Evolutionary conservation across 2,888 invertebrate species (phyloP).

Genomic region (Euzophera pinguis): DNA sequence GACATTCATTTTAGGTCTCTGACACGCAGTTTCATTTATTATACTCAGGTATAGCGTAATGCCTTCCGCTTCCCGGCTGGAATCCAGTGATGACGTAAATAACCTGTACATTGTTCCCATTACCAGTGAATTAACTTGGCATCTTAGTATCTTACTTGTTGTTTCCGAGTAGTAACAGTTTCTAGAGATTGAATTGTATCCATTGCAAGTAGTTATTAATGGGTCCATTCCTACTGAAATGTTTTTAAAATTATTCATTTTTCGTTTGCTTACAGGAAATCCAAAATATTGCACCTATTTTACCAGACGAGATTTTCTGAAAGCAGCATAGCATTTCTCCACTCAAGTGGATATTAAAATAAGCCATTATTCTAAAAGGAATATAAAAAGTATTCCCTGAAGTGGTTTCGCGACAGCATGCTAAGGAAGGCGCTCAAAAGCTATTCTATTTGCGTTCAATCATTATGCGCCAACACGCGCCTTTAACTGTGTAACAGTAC

Average conservation of each 20-base stretch:
- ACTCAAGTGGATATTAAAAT: slow-evolving; percentile 19
- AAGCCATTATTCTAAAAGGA: slow-evolving; percentile 43
- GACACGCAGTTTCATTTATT: not conserved
- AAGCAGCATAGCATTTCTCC: not conserved
- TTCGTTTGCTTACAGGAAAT: not conserved
- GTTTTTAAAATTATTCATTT: not conserved
- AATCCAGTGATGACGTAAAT: slow-evolving; percentile 6
- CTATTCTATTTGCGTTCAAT: slow-evolving; percentile 68
- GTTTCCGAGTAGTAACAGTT: not conserved
- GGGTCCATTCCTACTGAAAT: not conserved
- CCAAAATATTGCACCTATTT: slow-evolving; percentile 39
- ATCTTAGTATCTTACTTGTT: not conserved
- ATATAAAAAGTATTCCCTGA: slow-evolving; percentile 55
- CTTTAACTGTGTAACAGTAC: slow-evolving; percentile 72
- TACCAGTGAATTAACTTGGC: slow-evolving; percentile 19
- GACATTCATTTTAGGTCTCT: not conserved
- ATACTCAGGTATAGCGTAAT: not conserved
- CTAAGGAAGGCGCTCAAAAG: slow-evolving; percentile 53
- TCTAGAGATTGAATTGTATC: not conserved
- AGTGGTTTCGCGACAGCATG: slow-evolving; percentile 66
- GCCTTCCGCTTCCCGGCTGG: slow-evolving; percentile 9
- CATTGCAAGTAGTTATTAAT: too few relatives aligned
- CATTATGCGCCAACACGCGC: slow-evolving; percentile 74
- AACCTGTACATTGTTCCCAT: slow-evolving; percentile 11
- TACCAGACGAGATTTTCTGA: not conserved